Conservation (phyloP, 2,113 vertebrate genomes). For the Nycticebus coucang region DNA sequence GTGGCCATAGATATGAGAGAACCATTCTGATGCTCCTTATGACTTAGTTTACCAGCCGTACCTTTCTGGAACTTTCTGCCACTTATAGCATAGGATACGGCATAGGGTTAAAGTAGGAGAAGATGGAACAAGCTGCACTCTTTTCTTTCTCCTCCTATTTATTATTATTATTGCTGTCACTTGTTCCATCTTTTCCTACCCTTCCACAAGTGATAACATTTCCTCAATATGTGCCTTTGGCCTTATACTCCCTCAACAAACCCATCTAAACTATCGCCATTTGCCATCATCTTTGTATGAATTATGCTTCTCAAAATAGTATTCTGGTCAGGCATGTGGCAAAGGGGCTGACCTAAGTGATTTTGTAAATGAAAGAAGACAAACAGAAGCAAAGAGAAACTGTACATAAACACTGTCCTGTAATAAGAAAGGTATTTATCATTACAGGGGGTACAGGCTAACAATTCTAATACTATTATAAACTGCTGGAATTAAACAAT, state of each 20-base stretch:
- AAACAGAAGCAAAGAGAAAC: background rate
- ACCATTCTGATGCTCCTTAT: background rate
- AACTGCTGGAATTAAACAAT: background rate
- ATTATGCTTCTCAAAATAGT: background rate
- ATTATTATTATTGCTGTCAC: background rate
- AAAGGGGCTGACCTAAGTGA: background rate
- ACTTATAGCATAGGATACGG: too few relatives aligned
- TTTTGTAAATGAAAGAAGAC: background rate
- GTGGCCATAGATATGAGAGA: background rate
- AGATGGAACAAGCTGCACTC: too few relatives aligned
- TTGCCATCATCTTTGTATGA: background rate
- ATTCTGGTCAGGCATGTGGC: background rate
- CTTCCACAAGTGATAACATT: background rate
- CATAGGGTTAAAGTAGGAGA: too few relatives aligned
- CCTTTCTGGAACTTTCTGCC: background rate
- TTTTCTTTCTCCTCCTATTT: background rate
- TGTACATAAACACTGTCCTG: background rate
- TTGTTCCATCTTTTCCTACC: background rate
- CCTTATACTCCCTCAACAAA: background rate
- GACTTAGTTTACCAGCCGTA: background rate
- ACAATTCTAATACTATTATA: background rate
- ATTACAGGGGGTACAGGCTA: accelerated
- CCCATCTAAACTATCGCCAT: background rate
- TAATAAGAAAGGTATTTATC: background rate
- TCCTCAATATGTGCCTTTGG: background rate